Percentiles rank a stretch among this genome's conserved stretches.
phyloP scores from a whole-genome alignment of 2,113 vertebrate species.

The Phaethornis superciliosus region DNA sequence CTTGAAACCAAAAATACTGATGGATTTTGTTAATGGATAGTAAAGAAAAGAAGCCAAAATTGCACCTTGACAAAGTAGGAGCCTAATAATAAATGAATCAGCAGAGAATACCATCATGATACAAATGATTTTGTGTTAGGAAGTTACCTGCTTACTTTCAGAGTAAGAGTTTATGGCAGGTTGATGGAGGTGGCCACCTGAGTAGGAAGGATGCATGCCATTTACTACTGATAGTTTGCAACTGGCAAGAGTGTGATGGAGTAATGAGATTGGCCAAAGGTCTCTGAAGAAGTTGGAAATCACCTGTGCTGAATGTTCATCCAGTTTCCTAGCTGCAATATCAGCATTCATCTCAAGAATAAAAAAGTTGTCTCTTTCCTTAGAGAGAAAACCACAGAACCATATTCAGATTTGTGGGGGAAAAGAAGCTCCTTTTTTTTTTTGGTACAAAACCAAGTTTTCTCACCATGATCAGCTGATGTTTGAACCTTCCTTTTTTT shows the following conservation, averaged over 20 bases:
- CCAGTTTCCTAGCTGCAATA: background rate
- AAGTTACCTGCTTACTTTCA: background rate
- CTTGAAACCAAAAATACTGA: background rate
- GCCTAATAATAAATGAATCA: background rate
- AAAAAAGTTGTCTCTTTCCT: background rate
- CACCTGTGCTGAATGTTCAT: background rate
- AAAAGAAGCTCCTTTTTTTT: background rate
- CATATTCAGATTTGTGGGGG: background rate
- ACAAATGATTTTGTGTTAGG: background rate
- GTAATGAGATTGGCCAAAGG: background rate
- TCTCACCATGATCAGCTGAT: background rate
- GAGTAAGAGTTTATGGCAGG: background rate
- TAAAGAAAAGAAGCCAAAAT: background rate
- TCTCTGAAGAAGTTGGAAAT: background rate
- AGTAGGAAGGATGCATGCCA: background rate
- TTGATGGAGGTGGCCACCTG: background rate
- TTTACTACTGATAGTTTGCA: background rate
- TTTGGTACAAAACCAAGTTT: background rate
- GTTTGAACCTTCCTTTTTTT: background rate
- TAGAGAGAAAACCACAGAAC: background rate
- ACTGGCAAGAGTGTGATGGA: background rate
- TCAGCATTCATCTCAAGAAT: background rate
- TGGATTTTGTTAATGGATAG: background rate
- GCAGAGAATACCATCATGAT: accelerated
- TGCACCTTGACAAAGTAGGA: background rate